Percentiles rank a stretch among this genome's conserved stretches.
Evolutionary conservation across 2,888 invertebrate species (phyloP).

Genomic region (Cheilosia impressa): DNA sequence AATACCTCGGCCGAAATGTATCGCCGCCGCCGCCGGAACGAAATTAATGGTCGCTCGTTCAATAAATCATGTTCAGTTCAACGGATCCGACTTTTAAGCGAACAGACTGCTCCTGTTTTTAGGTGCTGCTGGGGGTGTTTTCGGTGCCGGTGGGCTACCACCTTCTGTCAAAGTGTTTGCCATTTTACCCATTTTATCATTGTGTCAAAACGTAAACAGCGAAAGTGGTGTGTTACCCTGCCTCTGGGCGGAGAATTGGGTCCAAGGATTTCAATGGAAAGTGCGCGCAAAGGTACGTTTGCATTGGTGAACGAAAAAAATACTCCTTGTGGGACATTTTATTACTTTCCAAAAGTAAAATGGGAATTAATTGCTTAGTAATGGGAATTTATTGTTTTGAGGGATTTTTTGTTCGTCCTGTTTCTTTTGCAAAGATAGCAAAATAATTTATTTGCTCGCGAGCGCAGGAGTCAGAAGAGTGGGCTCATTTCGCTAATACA

Average conservation of each 20-base stretch:
- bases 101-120: constrained; percentile 13
- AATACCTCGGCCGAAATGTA: constrained; percentile 34
- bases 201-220: constrained; percentile 70
- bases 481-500: constrained; percentile 55
- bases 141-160: neutral
- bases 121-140: neutral
- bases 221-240: constrained; percentile 52
- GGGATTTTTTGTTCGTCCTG: constrained; percentile 15
- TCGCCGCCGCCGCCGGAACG: constrained; percentile 36
- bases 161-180: constrained; percentile 48
- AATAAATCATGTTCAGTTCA: constrained; percentile 74
- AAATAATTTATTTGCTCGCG: constrained; percentile 63
- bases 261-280: constrained; percentile 39
- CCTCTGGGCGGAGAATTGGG: constrained; percentile 24
- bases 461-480: neutral
- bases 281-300: neutral
- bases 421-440: constrained; percentile 54
- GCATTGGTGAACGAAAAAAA: neutral
- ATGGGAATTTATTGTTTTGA: constrained; percentile 69
- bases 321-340: constrained; percentile 46
- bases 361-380: constrained; percentile 72
- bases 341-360: constrained; percentile 66
- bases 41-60: constrained; percentile 65
- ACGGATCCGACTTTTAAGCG: constrained; percentile 52
- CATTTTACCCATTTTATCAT: constrained; percentile 58